Evolutionary conservation across 2,888 invertebrate genomes (phyloP), one percentile per base, ranked within the genome.

Genomic region (Lomographa bimaculata): DNA sequence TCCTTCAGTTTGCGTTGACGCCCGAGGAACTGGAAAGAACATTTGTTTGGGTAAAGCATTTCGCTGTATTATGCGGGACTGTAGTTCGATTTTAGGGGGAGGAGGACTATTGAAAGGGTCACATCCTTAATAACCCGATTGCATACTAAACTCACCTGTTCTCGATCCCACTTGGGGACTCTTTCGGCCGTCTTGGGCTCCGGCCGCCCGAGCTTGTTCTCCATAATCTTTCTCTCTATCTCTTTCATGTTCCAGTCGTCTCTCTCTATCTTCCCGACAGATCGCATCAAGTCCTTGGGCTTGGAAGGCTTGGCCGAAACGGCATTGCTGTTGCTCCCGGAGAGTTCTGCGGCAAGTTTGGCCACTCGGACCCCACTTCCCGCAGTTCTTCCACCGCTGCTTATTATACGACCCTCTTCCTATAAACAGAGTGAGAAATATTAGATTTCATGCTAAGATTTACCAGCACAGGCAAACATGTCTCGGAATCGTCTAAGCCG

Each of bases 231-330:
- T 71, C 95, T 94, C 69, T 97, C 97, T 14, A 97, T 96, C 76
- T 96, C 94, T 56, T 95, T 94, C 17, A 97, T 94, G 79, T 97
- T 97, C 97, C 97, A 97, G 77, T 97, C 97, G 40, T 92, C 94
- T 44, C 94, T 93, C 70, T 97, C 96, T 52, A 97, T 95, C 83
- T 95, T 95, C 33, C 97, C 97, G 45, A 97, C 96, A 24, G 97
- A 95, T 47, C 97, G 91, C 78, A 95, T 90, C 46, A 97, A 89
- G 79, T 97, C 97, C 77, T 94, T 95, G 1, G 96, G 97, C 72
- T 96, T 97, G 7, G 76, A 67, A 0, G 78, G 48, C 5, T 66
- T 61, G 57, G 94, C 94, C 9, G 93, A 92, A 0, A 90, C 78
- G 1, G 91, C 80, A 28, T 83, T 79, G 4, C 83, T 78, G 1